Evolutionary conservation across 1,140 invertebrate species (phyloP).

Genomic region (Drosophila neocordata): DNA sequence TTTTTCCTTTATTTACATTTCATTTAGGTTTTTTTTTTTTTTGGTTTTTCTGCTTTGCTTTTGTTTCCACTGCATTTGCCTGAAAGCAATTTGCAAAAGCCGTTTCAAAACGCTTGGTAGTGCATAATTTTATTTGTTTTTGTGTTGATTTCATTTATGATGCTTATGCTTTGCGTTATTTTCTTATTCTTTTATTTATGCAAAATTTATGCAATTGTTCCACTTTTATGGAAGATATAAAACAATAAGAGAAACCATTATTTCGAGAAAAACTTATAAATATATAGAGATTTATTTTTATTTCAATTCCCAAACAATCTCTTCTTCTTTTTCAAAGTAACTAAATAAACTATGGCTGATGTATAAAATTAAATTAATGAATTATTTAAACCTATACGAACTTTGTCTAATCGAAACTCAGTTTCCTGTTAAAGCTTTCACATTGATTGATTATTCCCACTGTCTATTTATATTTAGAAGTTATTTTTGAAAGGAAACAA

Average conservation of each 20-base stretch:
- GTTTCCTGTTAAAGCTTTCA: too few relatives aligned
- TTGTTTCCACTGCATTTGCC: slow-evolving; percentile 13
- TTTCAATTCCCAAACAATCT: too few relatives aligned
- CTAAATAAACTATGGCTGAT: too few relatives aligned
- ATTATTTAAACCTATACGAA: too few relatives aligned
- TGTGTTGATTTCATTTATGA: slow-evolving; percentile 60
- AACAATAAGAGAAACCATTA: not conserved
- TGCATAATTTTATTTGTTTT: slow-evolving; percentile 68
- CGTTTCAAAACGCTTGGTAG: slow-evolving; percentile 51
- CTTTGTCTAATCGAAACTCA: too few relatives aligned
- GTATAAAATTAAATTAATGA: too few relatives aligned
- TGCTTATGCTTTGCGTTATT: slow-evolving; percentile 46
- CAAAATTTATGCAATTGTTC: slow-evolving; percentile 69
- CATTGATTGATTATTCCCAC: too few relatives aligned
- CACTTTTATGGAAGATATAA: slow-evolving; percentile 5
- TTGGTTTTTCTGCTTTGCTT: not conserved
- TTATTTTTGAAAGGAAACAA: too few relatives aligned
- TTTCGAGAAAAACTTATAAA: too few relatives aligned
- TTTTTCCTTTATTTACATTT: slow-evolving; percentile 60
- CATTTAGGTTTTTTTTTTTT: slow-evolving; percentile 26
- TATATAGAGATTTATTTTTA: too few relatives aligned
- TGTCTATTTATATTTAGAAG: too few relatives aligned
- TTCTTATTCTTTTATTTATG: slow-evolving; percentile 58
- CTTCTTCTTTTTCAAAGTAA: too few relatives aligned
- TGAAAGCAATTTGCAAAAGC: slow-evolving; percentile 47